Evolutionary conservation across 2,797 vertebrate species (phyloP), one percentile per base, ranked within the genome.

Genomic region (Poecilia velifera): DNA sequence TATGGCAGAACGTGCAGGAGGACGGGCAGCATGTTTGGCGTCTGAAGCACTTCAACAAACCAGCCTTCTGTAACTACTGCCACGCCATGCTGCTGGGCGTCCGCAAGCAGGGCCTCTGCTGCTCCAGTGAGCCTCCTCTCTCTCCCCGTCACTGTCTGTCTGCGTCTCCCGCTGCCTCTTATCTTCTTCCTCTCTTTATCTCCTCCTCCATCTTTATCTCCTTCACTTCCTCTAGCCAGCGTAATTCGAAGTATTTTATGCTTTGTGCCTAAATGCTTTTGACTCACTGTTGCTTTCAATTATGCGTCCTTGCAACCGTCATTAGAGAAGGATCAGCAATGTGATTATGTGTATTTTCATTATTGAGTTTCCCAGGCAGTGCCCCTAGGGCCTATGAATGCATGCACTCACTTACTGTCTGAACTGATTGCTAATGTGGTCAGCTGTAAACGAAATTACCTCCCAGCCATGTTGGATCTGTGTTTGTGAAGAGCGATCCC

Each of bases 1-100:
- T 45, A 76, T 75, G 49, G 3, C 81, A 99, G 98, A 97, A 96
- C 0, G 96, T 96, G 49, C 96, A 97, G 84, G 97, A 98, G 0
- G 98, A 99, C 0, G 98, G 98, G 28, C 97, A 97, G 73, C 98
- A 99, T 0, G 95, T 97, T 45, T 99, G 98, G 98, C 97, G 95
- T 90, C 92, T 99, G 94, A 99, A 99, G 94, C 97, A 99, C 91
- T 99, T 99, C 96, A 99, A 98, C 95, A 98, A 98, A 77, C 97
- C 97, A 0, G 97, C 97, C 64, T 99, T 98, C 95, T 99, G 98
- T 94, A 98, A 99, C 94, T 97, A 96, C 94, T 99, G 98, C 94
- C 97, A 96, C 64, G 93, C 96, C 82, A 98, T 98, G 96, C 94
- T 99, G 90, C 95, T 98, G 78, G 98, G 98, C 0, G 97, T 99